Conservation (phyloP, 2,888 invertebrate species). For the Calameuta pallipes region DNA sequence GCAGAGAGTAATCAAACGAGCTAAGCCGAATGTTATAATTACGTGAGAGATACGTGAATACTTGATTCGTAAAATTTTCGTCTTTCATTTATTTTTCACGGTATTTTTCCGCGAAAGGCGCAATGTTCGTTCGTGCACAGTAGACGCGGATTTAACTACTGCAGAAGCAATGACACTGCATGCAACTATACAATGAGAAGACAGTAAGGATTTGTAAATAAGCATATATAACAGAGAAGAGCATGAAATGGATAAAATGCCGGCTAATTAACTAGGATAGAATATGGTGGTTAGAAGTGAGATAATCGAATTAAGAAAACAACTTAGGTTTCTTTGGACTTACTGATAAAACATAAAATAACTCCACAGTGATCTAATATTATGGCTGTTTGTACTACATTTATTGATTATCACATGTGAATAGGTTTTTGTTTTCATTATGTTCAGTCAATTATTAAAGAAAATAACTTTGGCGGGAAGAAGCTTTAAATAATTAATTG, state of each 20-base stretch:
- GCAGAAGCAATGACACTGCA: background rate
- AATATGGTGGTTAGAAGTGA: background rate
- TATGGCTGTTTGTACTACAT: background rate
- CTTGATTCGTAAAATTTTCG: background rate
- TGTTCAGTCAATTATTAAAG: background rate
- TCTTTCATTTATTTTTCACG: background rate
- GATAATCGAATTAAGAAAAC: background rate
- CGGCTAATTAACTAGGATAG: background rate
- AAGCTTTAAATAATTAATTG: background rate
- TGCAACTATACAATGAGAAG: background rate
- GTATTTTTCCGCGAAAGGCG: background rate
- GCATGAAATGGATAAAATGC: background rate
- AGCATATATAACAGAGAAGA: background rate
- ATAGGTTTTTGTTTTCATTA: background rate
- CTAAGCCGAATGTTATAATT: constrained; percentile 34
- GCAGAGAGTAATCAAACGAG: constrained; percentile 55
- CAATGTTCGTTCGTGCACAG: background rate
- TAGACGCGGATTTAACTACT: background rate
- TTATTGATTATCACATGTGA: background rate
- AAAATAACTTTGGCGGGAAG: background rate
- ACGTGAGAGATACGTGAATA: background rate
- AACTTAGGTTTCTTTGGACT: background rate
- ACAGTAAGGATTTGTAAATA: background rate
- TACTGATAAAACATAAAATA: background rate
- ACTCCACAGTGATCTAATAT: background rate